Percentiles rank a stretch among this genome's conserved stretches.
phyloP scores from a whole-genome alignment of 2,888 invertebrate species.

The Drosophila peninsularis region DNA sequence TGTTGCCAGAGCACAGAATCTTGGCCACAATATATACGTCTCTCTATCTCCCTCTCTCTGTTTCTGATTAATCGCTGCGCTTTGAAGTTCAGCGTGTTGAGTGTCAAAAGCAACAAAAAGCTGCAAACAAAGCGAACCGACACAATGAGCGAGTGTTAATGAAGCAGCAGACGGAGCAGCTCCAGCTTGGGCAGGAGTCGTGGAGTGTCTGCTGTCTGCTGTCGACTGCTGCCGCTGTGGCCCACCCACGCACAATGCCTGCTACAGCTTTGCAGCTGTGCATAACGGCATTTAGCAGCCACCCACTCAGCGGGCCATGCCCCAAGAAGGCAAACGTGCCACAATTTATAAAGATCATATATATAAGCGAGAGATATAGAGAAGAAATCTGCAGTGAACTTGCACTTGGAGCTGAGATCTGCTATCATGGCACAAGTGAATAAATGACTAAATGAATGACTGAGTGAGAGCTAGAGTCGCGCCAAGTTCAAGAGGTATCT shows the following conservation, averaged over 20 bases:
- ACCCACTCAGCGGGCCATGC: conserved; percentile 51
- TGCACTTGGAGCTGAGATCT: conserved; percentile 48
- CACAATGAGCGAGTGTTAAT: conserved; percentile 55
- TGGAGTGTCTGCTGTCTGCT: conserved; percentile 5
- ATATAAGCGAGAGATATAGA: neutral
- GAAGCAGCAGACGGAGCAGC: conserved; percentile 38
- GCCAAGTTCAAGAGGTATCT: too few relatives aligned
- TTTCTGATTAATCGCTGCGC: conserved; percentile 56
- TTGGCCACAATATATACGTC: conserved; percentile 1
- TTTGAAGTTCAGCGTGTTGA: conserved; percentile 63
- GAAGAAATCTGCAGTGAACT: conserved; percentile 50
- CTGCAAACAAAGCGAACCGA: conserved; percentile 46
- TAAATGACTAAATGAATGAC: conserved; percentile 26
- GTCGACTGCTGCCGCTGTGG: neutral
- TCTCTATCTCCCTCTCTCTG: neutral
- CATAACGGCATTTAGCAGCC: conserved; percentile 59
- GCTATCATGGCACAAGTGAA: conserved; percentile 46
- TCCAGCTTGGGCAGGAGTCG: neutral
- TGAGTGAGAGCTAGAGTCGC: too few relatives aligned
- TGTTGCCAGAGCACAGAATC: conserved; percentile 34
- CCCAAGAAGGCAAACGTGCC: conserved; percentile 12
- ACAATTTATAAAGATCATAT: conserved; percentile 21
- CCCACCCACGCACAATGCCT: conserved; percentile 33
- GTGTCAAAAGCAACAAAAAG: conserved; percentile 59
- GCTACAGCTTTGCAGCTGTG: conserved; percentile 34